Evolutionary conservation across 2,888 invertebrate genomes (phyloP).

Genomic region (Ectemnius lituratus): DNA sequence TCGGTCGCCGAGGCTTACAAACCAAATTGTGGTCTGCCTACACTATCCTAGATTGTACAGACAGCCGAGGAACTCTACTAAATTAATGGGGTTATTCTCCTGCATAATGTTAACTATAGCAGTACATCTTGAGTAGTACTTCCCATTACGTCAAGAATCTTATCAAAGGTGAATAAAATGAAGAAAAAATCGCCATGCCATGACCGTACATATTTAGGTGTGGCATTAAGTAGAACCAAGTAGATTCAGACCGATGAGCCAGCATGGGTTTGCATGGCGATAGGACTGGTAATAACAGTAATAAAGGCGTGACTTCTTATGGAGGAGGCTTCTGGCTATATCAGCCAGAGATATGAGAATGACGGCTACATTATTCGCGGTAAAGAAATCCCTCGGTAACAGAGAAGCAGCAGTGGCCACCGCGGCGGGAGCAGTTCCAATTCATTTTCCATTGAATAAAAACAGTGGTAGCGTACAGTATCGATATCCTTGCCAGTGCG

Average conservation of each 20-base stretch:
- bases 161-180: neutral
- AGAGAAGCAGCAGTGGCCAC: constrained; percentile 44
- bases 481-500: constrained; percentile 34
- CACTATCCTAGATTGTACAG: no score
- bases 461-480: constrained; percentile 39
- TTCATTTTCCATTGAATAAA: constrained; percentile 55
- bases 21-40: no score
- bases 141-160: no score
- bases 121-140: no score
- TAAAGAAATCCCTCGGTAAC: constrained; percentile 12
- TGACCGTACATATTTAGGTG: constrained; percentile 38
- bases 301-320: constrained; percentile 56
- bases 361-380: constrained; percentile 13
- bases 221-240: constrained; percentile 30
- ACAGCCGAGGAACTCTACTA: no score
- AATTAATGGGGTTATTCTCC: no score
- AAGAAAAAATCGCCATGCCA: constrained; percentile 26
- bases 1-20: no score
- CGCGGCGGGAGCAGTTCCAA: constrained; percentile 61
- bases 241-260: constrained; percentile 32
- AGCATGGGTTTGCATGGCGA: constrained; percentile 20
- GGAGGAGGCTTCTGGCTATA: constrained; percentile 1
- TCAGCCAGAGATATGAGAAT: neutral
- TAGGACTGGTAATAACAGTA: constrained; percentile 57
- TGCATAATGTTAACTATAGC: no score